Conservation (phyloP, 2,113 vertebrate genomes). For the Dryoscopus gambensis region DNA sequence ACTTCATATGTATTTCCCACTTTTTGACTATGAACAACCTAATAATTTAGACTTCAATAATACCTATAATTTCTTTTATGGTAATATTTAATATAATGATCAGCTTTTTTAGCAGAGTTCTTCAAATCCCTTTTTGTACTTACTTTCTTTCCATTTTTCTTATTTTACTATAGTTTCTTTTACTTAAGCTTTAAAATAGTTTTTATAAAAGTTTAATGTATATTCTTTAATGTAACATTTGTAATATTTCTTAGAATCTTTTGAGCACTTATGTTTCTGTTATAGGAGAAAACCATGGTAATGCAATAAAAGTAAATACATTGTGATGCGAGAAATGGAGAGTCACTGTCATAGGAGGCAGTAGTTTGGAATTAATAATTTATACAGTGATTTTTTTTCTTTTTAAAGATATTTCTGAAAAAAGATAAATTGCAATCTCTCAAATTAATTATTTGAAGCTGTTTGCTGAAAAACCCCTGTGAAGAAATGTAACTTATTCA, state of each 20-base stretch:
- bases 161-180: background rate
- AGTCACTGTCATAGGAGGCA: background rate
- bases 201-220: background rate
- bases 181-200: background rate
- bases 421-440: background rate
- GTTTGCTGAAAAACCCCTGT: background rate
- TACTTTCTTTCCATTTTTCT: background rate
- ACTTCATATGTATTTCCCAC: background rate
- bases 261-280: background rate
- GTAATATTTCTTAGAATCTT: background rate
- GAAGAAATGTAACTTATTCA: background rate
- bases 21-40: background rate
- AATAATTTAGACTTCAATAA: background rate
- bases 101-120: background rate
- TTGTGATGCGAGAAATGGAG: background rate
- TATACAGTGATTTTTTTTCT: background rate
- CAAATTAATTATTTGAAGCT: background rate
- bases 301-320: background rate
- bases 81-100: background rate
- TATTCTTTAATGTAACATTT: background rate
- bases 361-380: background rate
- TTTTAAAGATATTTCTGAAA: background rate
- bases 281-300: background rate
- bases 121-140: background rate
- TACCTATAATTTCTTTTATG: background rate